Evolutionary conservation across 1,140 invertebrate species (phyloP).

Genomic region (Ceratoteleas bidentatus): DNA sequence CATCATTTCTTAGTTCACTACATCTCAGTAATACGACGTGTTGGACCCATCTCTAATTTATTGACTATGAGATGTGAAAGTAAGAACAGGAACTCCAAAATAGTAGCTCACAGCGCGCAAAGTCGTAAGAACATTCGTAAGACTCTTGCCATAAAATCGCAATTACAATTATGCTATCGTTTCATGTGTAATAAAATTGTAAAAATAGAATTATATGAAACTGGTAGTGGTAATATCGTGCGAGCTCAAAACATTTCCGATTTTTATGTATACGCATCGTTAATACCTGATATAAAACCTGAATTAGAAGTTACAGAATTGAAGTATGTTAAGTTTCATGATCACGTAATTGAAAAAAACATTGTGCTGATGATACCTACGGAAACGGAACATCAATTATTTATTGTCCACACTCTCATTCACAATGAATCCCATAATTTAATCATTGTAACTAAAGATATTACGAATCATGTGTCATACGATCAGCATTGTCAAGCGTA

Average conservation of each 20-base stretch:
- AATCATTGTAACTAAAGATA: slow-evolving; percentile 9
- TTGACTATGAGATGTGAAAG: slow-evolving; percentile 30
- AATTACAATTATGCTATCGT: slow-evolving; percentile 18
- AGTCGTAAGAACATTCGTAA: slow-evolving; percentile 21
- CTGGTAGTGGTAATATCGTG: neutral
- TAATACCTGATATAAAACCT: neutral
- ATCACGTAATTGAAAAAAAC: slow-evolving; percentile 17
- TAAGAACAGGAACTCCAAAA: slow-evolving; percentile 26
- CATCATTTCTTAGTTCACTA: slow-evolving; percentile 32
- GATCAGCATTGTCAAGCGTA: slow-evolving; percentile 34
- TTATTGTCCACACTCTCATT: slow-evolving; percentile 7
- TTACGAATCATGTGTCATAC: slow-evolving; percentile 21
- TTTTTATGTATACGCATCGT: slow-evolving; percentile 2
- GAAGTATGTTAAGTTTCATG: slow-evolving; percentile 2
- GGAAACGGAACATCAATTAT: slow-evolving; percentile 10
- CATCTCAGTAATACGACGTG: neutral
- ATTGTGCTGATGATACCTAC: slow-evolving; percentile 15
- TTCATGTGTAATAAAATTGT: slow-evolving; percentile 7
- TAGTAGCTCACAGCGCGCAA: neutral
- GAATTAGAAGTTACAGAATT: neutral
- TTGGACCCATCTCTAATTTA: slow-evolving; percentile 24
- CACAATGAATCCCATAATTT: slow-evolving; percentile 12
- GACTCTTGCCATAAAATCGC: slow-evolving; percentile 17
- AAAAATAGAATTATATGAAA: slow-evolving; percentile 8
- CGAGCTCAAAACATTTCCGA: neutral